phyloP scores from a whole-genome alignment of 2,888 invertebrate genomes.

The Seira musarum region DNA sequence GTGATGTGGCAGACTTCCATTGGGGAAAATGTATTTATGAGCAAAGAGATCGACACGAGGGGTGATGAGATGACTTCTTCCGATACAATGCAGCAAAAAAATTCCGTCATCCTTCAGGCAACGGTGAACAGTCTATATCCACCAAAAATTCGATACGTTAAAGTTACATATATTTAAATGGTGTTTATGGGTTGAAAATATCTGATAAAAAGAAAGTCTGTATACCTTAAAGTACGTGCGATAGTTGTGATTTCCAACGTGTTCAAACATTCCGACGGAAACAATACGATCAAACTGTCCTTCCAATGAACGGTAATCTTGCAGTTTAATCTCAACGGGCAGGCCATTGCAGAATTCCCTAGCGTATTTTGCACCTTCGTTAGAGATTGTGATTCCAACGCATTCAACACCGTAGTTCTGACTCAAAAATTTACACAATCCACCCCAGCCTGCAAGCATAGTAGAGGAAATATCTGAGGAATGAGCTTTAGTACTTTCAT shows the following conservation, averaged over 20 bases:
- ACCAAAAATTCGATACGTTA: not conserved
- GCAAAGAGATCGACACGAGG: conserved; percentile 56
- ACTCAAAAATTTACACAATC: conserved; percentile 57
- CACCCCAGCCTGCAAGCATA: conserved; percentile 59
- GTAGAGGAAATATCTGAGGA: not conserved
- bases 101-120: conserved; percentile 29
- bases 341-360: conserved; percentile 32
- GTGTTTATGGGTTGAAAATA: too few relatives aligned
- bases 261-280: conserved; percentile 62
- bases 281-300: conserved; percentile 62
- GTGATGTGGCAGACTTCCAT: conserved; percentile 63
- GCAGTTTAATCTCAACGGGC: conserved; percentile 41
- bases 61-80: conserved; percentile 30
- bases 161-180: too few relatives aligned
- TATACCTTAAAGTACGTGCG: conserved; percentile 60
- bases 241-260: conserved; percentile 61
- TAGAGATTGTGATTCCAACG: conserved; percentile 57
- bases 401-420: conserved; percentile 52
- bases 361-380: conserved; percentile 51
- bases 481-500: not conserved
- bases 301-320: conserved; percentile 50
- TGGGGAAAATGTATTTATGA: conserved; percentile 65
- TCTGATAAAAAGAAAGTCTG: too few relatives aligned
- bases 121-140: not conserved
- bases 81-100: conserved; percentile 57